Evolutionary conservation across 2,888 invertebrate genomes (phyloP).

Genomic region (Neelides folsomi): DNA sequence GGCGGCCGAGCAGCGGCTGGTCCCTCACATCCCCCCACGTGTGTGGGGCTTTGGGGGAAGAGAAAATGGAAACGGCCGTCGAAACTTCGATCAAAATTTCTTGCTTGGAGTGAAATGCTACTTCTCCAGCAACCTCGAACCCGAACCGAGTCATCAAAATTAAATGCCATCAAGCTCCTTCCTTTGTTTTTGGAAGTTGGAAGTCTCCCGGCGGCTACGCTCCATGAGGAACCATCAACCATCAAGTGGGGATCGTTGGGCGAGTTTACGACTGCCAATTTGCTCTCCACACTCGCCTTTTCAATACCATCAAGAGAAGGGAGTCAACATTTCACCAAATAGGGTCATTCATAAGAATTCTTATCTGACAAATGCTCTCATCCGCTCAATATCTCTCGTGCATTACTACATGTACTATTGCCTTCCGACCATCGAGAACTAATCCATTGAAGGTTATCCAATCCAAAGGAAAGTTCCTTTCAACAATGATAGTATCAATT

Average conservation of each 20-base stretch:
- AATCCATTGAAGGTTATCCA: too few relatives aligned
- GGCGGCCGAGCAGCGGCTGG: background rate
- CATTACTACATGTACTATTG: background rate
- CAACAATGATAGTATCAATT: too few relatives aligned
- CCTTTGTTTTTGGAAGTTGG: constrained; percentile 2
- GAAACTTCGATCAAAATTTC: constrained; percentile 8
- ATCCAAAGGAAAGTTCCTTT: too few relatives aligned
- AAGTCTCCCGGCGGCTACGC: constrained; percentile 1
- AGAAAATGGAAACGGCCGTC: too few relatives aligned
- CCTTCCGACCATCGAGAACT: background rate
- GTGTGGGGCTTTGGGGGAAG: background rate
- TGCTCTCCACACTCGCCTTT: constrained; percentile 5
- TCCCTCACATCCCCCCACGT: constrained; percentile 1
- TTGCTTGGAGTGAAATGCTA: background rate
- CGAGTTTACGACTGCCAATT: constrained; percentile 11
- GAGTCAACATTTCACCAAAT: constrained; percentile 3
- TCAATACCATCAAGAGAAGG: constrained; percentile 4
- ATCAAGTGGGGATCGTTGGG: background rate
- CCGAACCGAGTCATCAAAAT: constrained; percentile 17
- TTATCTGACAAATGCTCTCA: constrained; percentile 5
- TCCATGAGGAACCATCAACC: constrained; percentile 5
- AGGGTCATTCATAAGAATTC: constrained; percentile 11
- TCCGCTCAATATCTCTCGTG: background rate
- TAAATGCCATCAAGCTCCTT: constrained; percentile 17
- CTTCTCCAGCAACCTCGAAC: background rate